Conservation (phyloP, 2,888 invertebrate species). For the Rhagophthalmus giganteus region DNA sequence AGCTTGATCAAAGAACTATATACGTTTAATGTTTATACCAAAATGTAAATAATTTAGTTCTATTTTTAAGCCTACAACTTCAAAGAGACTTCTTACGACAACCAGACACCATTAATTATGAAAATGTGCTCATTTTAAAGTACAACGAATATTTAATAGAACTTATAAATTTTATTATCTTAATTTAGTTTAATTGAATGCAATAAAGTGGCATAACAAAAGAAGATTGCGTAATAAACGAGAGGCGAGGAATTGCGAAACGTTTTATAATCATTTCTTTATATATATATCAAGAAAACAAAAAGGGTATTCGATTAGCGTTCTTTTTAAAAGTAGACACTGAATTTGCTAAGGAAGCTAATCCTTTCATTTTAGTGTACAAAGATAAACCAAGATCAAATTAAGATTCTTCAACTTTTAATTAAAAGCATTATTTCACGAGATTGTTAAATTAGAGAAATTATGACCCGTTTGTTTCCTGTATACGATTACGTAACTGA, state of each 20-base stretch:
- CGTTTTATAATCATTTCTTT: slow-evolving; percentile 29
- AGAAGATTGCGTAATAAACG: slow-evolving; percentile 20
- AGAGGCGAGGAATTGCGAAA: slow-evolving; percentile 13
- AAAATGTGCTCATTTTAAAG: slow-evolving; percentile 7
- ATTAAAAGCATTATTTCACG: slow-evolving; percentile 50
- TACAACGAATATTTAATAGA: slow-evolving; percentile 17
- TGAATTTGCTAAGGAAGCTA: slow-evolving; percentile 36
- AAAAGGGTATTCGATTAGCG: slow-evolving; percentile 43
- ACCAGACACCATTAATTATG: slow-evolving; percentile 11
- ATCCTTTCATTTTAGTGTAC: slow-evolving; percentile 46
- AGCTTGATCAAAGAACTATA: slow-evolving; percentile 7
- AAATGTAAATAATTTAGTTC: slow-evolving; percentile 3
- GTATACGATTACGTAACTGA: slow-evolving; percentile 42
- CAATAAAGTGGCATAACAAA: slow-evolving; percentile 21
- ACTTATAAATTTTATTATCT: slow-evolving; percentile 25
- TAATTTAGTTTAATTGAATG: slow-evolving; percentile 22
- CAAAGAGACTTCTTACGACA: slow-evolving; percentile 4
- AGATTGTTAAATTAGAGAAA: slow-evolving; percentile 42
- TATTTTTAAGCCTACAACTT: neutral
- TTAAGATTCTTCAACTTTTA: slow-evolving; percentile 52
- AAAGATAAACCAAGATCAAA: slow-evolving; percentile 48
- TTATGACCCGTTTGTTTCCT: slow-evolving; percentile 42
- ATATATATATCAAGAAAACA: slow-evolving; percentile 38
- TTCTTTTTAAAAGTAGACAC: slow-evolving; percentile 34
- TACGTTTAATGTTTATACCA: slow-evolving; percentile 6